Conservation (phyloP, 37 sponge, comb jelly and placozoan species). For the Crambe crambe region DNA sequence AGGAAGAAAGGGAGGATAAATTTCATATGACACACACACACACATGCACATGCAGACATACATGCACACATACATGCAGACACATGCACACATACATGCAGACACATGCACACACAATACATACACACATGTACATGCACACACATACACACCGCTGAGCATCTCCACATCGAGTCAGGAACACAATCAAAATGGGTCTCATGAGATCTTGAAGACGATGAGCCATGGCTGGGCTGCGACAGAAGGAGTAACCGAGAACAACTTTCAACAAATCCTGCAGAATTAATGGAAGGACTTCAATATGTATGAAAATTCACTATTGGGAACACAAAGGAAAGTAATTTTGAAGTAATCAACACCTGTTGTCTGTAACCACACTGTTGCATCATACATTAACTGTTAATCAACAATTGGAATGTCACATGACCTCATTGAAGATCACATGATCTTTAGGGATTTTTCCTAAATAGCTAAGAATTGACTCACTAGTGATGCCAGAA, state of each 20-base stretch:
- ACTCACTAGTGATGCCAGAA: constrained; percentile 70
- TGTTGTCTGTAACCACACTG: too few relatives aligned
- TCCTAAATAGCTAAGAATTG: too few relatives aligned
- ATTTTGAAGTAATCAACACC: too few relatives aligned
- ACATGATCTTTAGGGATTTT: too few relatives aligned
- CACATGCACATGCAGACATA: background rate
- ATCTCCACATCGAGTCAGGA: constrained; percentile 58
- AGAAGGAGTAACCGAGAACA: constrained; percentile 39
- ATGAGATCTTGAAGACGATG: constrained; percentile 23
- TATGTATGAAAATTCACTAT: too few relatives aligned
- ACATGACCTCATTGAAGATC: too few relatives aligned
- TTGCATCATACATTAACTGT: too few relatives aligned
- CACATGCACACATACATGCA: background rate
- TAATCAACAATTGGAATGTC: too few relatives aligned
- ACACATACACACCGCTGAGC: constrained; percentile 50
- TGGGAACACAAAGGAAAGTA: too few relatives aligned
- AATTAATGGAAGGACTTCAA: background rate
- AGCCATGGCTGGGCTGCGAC: constrained; percentile 11
- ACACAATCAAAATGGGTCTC: constrained; percentile 31
- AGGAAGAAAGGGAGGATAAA: background rate
- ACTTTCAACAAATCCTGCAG: constrained; percentile 53
- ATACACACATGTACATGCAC: too few relatives aligned
- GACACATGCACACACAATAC: background rate
- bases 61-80: background rate
- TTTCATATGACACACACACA: background rate